Base-by-base conservation (phyloP, 1,140 invertebrate species). In the Telenomus remus region DNA sequence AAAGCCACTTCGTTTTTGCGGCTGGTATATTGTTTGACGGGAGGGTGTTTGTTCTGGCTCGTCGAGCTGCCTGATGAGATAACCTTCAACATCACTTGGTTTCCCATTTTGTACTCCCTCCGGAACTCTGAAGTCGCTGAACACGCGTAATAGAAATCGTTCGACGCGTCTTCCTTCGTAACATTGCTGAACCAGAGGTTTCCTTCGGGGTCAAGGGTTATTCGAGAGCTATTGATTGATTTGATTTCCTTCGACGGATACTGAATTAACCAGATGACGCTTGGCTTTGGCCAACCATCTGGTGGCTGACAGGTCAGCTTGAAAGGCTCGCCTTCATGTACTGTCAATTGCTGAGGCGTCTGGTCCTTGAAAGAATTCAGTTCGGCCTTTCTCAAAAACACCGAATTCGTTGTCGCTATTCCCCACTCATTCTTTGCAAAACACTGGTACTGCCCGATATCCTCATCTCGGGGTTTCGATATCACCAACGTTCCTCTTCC, bases 361-460 rank as follows among this genome's bases (percentile, higher is more conserved):
- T 94, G 92, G 79, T 95, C 94, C 83, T 96, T 96, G 87, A 98
- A 97, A 0, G 94, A 94, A 85, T 97, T 97, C 59, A 98, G 88
- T 85, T 97, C 96, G 4, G 97, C 95, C 87, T 97, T 97, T n/a
- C 96, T 90, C 10, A 98, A 94, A 81, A 96, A 97, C 8, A 98
- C 96, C 0, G 95, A 96, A 86, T 98, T 98, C 0, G 96, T 97
- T 0, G 96, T 96, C 10, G 97, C 96, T 3, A 91, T 95, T 46
- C 98, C 98, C 91, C 96, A 96, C 79, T 96, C 94, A 84, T 99
- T 99, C 79, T 93, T 91, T 0, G 98, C 98, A 86, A 97, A 97
- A 88, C 98, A 99, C 84, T 99, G 97, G 87, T 99, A 99, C 78
- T 98, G 94, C 33, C 97, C 96, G 27, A 97, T 89, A 88, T 99